These are phyloP conservation scores for Drosophila repletoides DNA, from an alignment of 1,140 invertebrate genomes.

Conservation along the genomic window DNA sequence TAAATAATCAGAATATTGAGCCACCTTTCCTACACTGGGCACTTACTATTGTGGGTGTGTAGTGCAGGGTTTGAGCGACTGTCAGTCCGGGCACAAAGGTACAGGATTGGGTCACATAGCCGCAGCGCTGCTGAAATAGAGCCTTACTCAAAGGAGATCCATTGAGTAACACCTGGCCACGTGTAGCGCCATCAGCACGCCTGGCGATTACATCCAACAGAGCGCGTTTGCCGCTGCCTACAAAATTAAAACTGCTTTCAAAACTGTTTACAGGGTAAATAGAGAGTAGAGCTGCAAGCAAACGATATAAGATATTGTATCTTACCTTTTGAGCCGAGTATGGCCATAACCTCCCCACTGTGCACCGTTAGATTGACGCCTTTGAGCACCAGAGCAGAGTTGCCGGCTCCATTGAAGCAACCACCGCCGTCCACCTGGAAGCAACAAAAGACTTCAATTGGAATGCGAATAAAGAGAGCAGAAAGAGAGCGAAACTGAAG, in stretches of 20 bases:
- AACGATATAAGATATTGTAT: too few species aligned
- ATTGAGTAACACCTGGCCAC: slow-evolving; percentile 93
- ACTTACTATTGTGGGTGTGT: slow-evolving; percentile 89
- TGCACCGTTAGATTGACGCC: slow-evolving; percentile 95
- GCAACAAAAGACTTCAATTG: slow-evolving; percentile 46
- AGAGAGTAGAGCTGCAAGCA: background rate
- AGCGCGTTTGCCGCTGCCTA: slow-evolving; percentile 94
- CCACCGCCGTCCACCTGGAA: slow-evolving; percentile 90
- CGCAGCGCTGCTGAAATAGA: slow-evolving; percentile 92
- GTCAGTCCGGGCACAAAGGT: slow-evolving; percentile 92
- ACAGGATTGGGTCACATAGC: slow-evolving; percentile 92
- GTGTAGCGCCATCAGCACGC: slow-evolving; percentile 87
- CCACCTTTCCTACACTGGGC: background rate
- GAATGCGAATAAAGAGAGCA: background rate
- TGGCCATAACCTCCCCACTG: slow-evolving; percentile 94
- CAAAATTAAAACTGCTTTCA: background rate
- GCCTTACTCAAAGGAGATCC: slow-evolving; percentile 90
- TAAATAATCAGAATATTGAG: too few species aligned
- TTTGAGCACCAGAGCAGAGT: slow-evolving; percentile 93
- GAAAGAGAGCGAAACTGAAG: background rate
- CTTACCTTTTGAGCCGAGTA: slow-evolving; percentile 94
- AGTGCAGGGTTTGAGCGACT: slow-evolving; percentile 92
- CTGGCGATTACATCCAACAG: slow-evolving; percentile 94
- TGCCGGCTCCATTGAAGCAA: slow-evolving; percentile 90
- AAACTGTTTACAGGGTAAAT: background rate